phyloP scores from a whole-genome alignment of 1,140 invertebrate genomes.

The Zophobas atratus region DNA sequence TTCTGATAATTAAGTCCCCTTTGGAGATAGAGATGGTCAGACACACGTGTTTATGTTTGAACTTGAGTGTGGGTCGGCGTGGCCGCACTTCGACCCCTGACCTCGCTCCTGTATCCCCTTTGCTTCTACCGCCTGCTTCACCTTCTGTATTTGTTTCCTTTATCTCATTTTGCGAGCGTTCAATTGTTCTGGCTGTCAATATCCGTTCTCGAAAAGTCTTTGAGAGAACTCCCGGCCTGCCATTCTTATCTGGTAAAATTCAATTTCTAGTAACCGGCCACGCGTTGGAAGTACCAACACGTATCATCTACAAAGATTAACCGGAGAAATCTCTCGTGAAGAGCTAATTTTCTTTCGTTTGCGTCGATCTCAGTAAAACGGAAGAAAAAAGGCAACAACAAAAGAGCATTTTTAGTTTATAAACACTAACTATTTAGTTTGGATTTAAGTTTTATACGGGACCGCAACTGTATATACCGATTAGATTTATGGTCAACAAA shows the following conservation, averaged over 20 bases:
- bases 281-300: constrained; percentile 46
- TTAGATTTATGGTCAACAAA: constrained; percentile 45
- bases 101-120: constrained; percentile 45
- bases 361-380: background rate
- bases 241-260: constrained; percentile 58
- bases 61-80: constrained; percentile 33
- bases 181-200: constrained; percentile 60
- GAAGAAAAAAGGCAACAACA: constrained; percentile 13
- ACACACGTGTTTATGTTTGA: constrained; percentile 47
- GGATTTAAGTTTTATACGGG: constrained; percentile 19
- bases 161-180: constrained; percentile 58
- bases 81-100: constrained; percentile 47
- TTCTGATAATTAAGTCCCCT: constrained; percentile 24
- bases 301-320: constrained; percentile 44
- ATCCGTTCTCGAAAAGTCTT: constrained; percentile 55
- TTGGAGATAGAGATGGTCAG: constrained; percentile 1
- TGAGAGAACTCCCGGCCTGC: constrained; percentile 52
- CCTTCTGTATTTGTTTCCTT: constrained; percentile 58
- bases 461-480: constrained; percentile 40
- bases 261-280: constrained; percentile 59
- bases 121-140: constrained; percentile 46
- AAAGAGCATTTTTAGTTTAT: constrained; percentile 24
- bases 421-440: constrained; percentile 23
- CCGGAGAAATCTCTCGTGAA: constrained; percentile 4
- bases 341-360: constrained; percentile 12